Evolutionary conservation across 2,797 vertebrate species (phyloP).

Genomic region (Cygnus olor): DNA sequence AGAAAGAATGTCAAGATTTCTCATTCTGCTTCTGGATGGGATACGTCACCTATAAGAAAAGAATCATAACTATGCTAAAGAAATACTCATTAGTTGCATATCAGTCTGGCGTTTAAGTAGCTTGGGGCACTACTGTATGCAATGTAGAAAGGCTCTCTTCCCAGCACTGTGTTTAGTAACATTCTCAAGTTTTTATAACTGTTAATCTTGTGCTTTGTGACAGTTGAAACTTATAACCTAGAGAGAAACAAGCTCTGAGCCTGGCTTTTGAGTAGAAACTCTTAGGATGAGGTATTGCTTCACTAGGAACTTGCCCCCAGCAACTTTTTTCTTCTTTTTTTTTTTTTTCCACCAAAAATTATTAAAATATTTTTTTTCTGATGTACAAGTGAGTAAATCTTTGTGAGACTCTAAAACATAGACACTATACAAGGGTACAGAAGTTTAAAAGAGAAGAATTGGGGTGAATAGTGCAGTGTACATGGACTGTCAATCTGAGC

Average conservation of each 20-base stretch:
- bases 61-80: not conserved
- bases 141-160: not conserved
- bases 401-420: not conserved
- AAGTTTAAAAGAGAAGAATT: not conserved
- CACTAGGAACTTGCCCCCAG: not conserved
- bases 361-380: not conserved
- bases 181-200: conserved; percentile 1
- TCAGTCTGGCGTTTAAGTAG: conserved; percentile 27
- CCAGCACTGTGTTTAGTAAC: not conserved
- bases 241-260: conserved; percentile 41
- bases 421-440: not conserved
- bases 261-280: conserved; percentile 9
- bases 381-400: not conserved
- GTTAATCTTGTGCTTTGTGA: conserved; percentile 21
- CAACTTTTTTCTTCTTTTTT: not conserved
- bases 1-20: conserved; percentile 12
- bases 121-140: not conserved
- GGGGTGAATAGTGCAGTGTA: not conserved
- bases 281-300: conserved; percentile 29
- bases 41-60: not conserved
- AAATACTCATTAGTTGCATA: conserved; percentile 15
- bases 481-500: not conserved
- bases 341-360: not conserved
- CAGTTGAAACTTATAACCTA: conserved; percentile 30
- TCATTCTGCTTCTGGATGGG: conserved; percentile 3